A percentile compares a stretch with the other conserved stretches of the same genome.
Conservation (phyloP, 2,113 vertebrate genomes). For the Antigone vipio region DNA sequence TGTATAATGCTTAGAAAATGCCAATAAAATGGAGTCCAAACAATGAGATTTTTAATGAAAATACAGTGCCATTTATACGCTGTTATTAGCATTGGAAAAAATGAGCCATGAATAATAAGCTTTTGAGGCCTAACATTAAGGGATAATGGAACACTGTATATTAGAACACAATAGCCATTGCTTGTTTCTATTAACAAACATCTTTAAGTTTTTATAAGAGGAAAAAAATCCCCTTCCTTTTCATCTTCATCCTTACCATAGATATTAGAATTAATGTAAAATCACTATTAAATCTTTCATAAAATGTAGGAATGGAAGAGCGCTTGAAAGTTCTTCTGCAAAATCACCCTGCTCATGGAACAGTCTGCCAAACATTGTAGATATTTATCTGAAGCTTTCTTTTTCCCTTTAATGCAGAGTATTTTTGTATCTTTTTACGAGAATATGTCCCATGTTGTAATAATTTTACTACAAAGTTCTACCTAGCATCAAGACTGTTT, state of each 20-base stretch:
- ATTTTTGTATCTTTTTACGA: neutral
- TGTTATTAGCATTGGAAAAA: neutral
- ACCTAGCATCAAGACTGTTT: neutral
- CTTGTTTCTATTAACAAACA: neutral
- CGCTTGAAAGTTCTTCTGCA: fast-evolving
- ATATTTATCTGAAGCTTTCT: neutral
- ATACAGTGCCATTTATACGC: neutral
- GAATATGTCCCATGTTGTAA: neutral
- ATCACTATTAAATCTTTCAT: neutral
- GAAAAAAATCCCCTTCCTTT: neutral
- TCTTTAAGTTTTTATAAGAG: neutral
- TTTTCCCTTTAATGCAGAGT: neutral
- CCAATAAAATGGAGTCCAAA: conserved; percentile 2
- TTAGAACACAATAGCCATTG: neutral
- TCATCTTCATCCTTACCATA: neutral
- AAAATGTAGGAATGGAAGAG: neutral
- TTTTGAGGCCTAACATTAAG: neutral
- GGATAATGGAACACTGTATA: neutral
- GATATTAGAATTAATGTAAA: neutral
- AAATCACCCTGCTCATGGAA: neutral
- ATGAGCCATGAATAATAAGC: neutral
- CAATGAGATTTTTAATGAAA: conserved; percentile 47
- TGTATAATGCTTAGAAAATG: neutral
- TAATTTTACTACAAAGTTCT: neutral
- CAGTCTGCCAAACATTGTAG: fast-evolving